Evolutionary conservation across 2,888 invertebrate genomes (phyloP), one percentile per base, ranked within the genome.

Genomic region (Tortricodes alternella): DNA sequence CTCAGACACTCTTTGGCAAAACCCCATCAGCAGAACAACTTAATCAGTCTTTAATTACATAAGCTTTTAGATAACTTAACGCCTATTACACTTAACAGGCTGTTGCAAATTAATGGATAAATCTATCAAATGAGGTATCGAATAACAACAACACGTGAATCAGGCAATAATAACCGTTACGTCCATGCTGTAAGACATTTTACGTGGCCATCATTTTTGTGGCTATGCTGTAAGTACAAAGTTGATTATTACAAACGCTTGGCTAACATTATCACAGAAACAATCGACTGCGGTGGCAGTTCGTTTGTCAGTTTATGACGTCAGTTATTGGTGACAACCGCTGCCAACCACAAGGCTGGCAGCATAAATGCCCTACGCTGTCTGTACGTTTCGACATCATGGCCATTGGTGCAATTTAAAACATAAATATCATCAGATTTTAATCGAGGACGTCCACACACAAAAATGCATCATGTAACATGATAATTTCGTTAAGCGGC

Each of bases 271-370:
- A 38, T 46, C 35, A 21, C 23, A 13, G 56, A 44, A 50, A 50
- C 56, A 44, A 44, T 50, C 23, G 37, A 37, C n/a, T 50, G 56
- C 15, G 44, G 49, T 43, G 29, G 44, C 50, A 37, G 50, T 44
- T 37, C 49, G 29, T 50, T 32, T 15, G 44, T 18, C 56, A 44
- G 29, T 50, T 56, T 56, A 56, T 44, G 56, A 43, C 35, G 41
- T 41, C 27, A 29, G 55, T 55, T 43, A 55, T 55, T 55, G 48
- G 48, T 19, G 48, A 43, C 55, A 43, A 48, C 39, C 46, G 16
- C 16, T n/a, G 11, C 5, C 27, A 27, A 29, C 48, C 48, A 27
- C 48, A 49, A 55, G 35, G 41, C 35, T 49, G n/a, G 39, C 39
- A 15, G 27, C 16, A 46, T 41, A 29, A 19, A 35, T 43, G 35